phyloP scores from a whole-genome alignment of 2,113 vertebrate species.

The Syngnathus floridae region DNA sequence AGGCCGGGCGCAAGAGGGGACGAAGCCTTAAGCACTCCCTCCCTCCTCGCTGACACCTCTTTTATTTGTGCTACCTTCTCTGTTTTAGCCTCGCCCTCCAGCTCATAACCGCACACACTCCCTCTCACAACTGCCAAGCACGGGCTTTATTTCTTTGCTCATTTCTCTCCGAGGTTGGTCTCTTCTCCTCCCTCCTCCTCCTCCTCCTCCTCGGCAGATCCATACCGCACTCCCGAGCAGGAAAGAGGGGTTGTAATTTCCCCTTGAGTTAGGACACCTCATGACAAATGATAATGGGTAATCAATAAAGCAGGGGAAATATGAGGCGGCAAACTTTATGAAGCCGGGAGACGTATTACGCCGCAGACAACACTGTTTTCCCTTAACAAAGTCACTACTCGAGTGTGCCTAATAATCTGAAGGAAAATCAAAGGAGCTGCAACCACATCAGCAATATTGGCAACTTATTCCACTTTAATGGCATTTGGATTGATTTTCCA shows the following conservation, averaged over 20 bases:
- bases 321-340: conserved; percentile 99
- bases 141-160: conserved; percentile 88
- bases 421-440: conserved; percentile 99
- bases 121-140: conserved; percentile 84
- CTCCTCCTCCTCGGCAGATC: conserved; percentile 79
- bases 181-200: conserved; percentile 58
- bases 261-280: conserved; percentile 99
- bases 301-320: conserved; percentile 99
- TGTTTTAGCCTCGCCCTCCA: conserved; percentile 36
- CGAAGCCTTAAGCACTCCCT: conserved; percentile 82
- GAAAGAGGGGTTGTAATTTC: conserved; percentile 99
- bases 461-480: conserved; percentile 99
- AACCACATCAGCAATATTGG: conserved; percentile 99
- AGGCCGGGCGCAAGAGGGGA: conserved; percentile 71
- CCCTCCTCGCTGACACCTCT: conserved; percentile 56
- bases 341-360: conserved; percentile 99
- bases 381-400: conserved; percentile 99
- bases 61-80: conserved; percentile 24
- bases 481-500: conserved; percentile 99
- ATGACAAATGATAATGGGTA: conserved; percentile 99
- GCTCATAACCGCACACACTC: conserved; percentile 64
- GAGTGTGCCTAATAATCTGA: conserved; percentile 99
- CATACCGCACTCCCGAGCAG: conserved; percentile 86
- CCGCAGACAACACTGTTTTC: conserved; percentile 98
- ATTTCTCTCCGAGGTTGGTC: conserved; percentile 99